Evolutionary conservation across 2,888 invertebrate species (phyloP).

Genomic region (Andricus quercusramuli): DNA sequence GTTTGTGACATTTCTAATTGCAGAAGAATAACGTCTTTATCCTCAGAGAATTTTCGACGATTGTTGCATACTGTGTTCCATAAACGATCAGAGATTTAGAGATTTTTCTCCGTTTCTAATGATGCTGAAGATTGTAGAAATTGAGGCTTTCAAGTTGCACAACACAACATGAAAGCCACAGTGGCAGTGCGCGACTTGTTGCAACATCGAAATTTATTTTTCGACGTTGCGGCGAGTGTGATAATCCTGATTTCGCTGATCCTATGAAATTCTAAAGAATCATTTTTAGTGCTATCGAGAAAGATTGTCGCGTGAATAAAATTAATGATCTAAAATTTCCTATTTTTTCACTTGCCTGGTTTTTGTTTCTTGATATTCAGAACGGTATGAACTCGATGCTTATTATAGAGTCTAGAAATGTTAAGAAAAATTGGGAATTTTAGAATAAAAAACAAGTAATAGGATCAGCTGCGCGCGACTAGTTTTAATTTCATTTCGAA

Average conservation of each 20-base stretch:
- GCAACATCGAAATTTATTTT: slow-evolving; percentile 25
- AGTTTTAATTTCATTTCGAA: slow-evolving; percentile 50
- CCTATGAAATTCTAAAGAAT: slow-evolving; percentile 41
- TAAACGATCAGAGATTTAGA: slow-evolving; percentile 34
- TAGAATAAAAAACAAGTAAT: slow-evolving; percentile 46
- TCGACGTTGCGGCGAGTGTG: slow-evolving; percentile 22
- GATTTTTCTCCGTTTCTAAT: slow-evolving; percentile 35
- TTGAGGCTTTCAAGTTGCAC: slow-evolving; percentile 40
- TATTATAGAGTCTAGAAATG: not conserved
- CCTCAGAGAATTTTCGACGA: slow-evolving; percentile 33
- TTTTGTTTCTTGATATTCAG: not conserved
- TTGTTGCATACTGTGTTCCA: slow-evolving; percentile 31
- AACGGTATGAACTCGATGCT: not conserved
- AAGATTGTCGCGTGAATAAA: not conserved
- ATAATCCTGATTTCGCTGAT: slow-evolving; percentile 40
- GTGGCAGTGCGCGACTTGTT: slow-evolving; percentile 36
- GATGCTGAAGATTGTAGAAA: slow-evolving; percentile 21
- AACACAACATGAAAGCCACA: slow-evolving; percentile 27
- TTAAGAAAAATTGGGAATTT: slow-evolving; percentile 7
- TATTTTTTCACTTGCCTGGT: not conserved
- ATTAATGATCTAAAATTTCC: slow-evolving; percentile 1
- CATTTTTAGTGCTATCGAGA: not conserved
- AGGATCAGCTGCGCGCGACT: slow-evolving; percentile 72
- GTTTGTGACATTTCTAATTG: slow-evolving; percentile 43
- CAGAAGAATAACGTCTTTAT: slow-evolving; percentile 45